Evolutionary conservation across 2,797 vertebrate species (phyloP), one percentile per base, ranked within the genome.

Genomic region (Semaprochilodus insignis): DNA sequence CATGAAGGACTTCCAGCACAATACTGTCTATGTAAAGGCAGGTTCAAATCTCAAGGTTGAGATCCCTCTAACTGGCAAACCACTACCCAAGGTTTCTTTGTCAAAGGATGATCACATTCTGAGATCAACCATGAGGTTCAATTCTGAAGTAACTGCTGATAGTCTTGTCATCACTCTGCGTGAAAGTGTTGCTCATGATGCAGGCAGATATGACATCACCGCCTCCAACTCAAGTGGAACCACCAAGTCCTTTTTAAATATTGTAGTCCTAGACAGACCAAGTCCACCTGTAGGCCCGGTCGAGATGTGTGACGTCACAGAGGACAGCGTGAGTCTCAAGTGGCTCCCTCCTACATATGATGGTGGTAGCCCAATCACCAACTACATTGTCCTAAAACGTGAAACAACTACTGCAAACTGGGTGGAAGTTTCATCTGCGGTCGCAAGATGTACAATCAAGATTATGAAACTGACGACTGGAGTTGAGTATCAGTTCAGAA

Each of bases 401-500:
- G 98, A 99, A 94, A 99, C 97, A 71, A 99, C 95, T 82, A 98
- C 97, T 1, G 95, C 97, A 75, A 96, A 94, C 75, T 99, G 98
- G 98, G 93, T 94, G 66, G 98, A 99, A 81, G 95, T 99, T 17
- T 99, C 98, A 71, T 95, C 97, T 83, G 96, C 97, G 0, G 96
- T 98, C 81, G 98, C 97, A 80, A 97, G 98, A 88, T 98, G 96
- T 85, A 93, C 93, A 74, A 97, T 98, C 81, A 99, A 98, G 92
- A 93, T 99, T 72, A 96, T 97, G 96, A 99, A 96, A 89, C 93
- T 99, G 78, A 97, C 94, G 67, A 98, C 94, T 78, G 97, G 97
- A 85, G 93, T 98, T 88, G 97, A 99, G 88, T 99, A 99, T 88
- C 98, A 99, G 81, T 99, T 99, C 95, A 97, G 98, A 86, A 96